Evolutionary conservation across 2,797 vertebrate genomes (phyloP).

Genomic region (Manis pentadactyla): DNA sequence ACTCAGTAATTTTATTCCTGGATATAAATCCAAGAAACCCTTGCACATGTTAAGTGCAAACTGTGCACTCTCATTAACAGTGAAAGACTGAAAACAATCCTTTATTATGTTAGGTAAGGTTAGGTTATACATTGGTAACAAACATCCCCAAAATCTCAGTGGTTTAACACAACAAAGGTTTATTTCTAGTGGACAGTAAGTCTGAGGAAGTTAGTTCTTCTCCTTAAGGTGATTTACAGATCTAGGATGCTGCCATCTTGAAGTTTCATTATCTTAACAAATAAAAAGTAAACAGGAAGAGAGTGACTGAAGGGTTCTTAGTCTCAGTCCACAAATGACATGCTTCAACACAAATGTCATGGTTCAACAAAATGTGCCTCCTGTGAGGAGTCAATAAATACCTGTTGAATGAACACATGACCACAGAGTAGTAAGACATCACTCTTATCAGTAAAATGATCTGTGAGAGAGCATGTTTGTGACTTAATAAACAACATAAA

Average conservation of each 20-base stretch:
- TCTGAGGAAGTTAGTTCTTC: background rate
- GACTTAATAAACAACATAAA: background rate
- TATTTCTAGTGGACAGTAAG: background rate
- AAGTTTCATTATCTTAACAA: background rate
- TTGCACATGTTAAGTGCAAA: background rate
- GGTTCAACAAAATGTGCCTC: background rate
- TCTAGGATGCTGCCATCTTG: background rate
- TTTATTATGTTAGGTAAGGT: background rate
- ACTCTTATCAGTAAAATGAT: background rate
- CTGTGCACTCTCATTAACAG: background rate
- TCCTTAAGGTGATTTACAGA: background rate
- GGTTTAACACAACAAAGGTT: background rate
- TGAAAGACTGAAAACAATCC: background rate
- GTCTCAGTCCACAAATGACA: background rate
- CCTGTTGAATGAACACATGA: background rate
- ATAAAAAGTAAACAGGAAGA: background rate
- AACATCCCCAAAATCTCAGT: background rate
- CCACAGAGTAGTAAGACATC: background rate
- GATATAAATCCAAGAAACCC: background rate
- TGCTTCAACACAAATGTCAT: background rate
- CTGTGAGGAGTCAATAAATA: background rate
- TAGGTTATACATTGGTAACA: background rate
- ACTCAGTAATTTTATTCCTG: background rate
- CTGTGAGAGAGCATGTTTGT: background rate
- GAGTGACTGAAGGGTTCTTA: background rate